Evolutionary conservation across 1,140 invertebrate genomes (phyloP), one percentile per base, ranked within the genome.

Genomic region (Gonatopus flavifemur): DNA sequence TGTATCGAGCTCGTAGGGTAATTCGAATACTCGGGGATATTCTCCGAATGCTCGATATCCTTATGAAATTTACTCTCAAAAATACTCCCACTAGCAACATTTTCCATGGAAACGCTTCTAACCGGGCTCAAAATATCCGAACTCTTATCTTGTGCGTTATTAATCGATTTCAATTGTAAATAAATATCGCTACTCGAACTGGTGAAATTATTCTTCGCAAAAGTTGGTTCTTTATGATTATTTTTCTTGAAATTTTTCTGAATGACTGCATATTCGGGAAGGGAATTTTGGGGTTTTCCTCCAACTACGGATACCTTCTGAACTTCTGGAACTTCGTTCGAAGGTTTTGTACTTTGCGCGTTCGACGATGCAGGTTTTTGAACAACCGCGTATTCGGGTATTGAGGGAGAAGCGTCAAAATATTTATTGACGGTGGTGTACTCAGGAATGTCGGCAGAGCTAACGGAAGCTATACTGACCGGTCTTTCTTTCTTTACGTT

Each of bases 201-300:
- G 13, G 52, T 49, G 2, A 40, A 31, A n/a, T 31, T 36, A 43
- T 31, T 64, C 42, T 53, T 66, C 19, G 30, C 6, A 5, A 8
- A 15, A 9, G 7, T 49, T 10, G 30, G 9, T 9, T 16, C 37
- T 39, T 56, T 22, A 18, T 52, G 18, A 33, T 43, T 47, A 36
- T 35, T 54, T 18, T 19, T 22, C 4, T 52, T 36, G 15, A 15
- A 41, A 38, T 63, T 67, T 21, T 76, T 78, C 18, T 77, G 69
- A 24, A 78, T 72, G 40, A 66, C 66, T 4, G 76, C 74, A 24
- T 78, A 78, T 28, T 78, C 76, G 1, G 76, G 76, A 19, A 76
- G 15, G 1, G 15, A 1, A 6, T 64, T 57, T 25, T 57, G 57
- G 21, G 15, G 12, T 21, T 39, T 64, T 13, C 54, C 55, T 8